Evolutionary conservation across 2,797 vertebrate species (phyloP), one percentile per base, ranked within the genome.

Genomic region (Coregonus suidteri): DNA sequence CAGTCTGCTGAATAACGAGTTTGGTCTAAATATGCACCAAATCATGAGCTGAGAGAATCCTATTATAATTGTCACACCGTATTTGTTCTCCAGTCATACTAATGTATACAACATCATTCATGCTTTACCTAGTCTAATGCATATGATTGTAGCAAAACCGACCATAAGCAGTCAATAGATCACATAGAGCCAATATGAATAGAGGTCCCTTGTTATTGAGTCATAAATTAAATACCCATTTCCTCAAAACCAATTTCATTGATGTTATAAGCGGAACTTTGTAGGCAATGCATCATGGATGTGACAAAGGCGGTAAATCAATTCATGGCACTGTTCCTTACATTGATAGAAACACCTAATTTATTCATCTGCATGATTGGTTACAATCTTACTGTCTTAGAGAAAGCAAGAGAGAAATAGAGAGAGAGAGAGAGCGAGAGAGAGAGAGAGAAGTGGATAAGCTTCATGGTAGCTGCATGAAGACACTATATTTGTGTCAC

Each of bases 211-310:
- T 86, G 76, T 84, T 87, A 87, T 86, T 83, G 82, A 88, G 84
- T 83, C 85, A 89, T 91, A 91, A 90, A 90, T 91, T 88, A 86
- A 88, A 86, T 72, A 68, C 77, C 73, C 73, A 79, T 90, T 89
- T 89, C 84, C 85, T 86, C 79, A 66, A 64, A 74, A 82, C 54
- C 30, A 62, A 77, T 84, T 83, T 82, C 75, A 80, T 85, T 56
- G 65, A 81, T 62, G 59, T 69, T 77, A 72, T 74, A 68, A 84
- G 84, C 41, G 68, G 83, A 78, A 85, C 78, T 72, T 74, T 77
- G 82, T 62, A 77, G 67, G 59, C 82, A 76, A 88, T 88, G 74
- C 78, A 86, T 88, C 86, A 80, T 74, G 67, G 18, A 80, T 66
- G 59, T 81, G 86, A 87, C 84, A 84, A 86, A 84, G 73, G 37